Evolutionary conservation across 2,888 invertebrate genomes (phyloP).

Genomic region (Drosophila histrio): DNA sequence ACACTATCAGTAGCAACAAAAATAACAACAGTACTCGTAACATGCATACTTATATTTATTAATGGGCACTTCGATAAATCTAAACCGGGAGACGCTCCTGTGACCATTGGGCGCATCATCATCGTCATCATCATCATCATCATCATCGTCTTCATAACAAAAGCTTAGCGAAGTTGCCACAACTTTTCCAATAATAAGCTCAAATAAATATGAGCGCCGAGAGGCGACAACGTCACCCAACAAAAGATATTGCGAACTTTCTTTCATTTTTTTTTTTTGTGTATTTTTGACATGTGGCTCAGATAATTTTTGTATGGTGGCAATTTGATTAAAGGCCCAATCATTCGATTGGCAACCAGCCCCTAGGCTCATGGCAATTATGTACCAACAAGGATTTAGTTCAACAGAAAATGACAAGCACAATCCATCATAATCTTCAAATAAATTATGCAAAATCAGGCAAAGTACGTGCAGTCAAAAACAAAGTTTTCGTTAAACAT

Average conservation of each 20-base stretch:
- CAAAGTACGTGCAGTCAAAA: conserved; percentile 5
- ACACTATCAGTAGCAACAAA: conserved; percentile 11
- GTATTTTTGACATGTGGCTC: conserved; percentile 56
- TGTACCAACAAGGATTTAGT: conserved; percentile 33
- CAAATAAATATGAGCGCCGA: conserved; percentile 66
- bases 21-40: conserved; percentile 33
- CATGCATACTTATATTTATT: conserved; percentile 68
- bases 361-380: conserved; percentile 44
- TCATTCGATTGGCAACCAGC: conserved; percentile 36
- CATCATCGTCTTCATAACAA: conserved; percentile 71
- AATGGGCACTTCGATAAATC: conserved; percentile 71
- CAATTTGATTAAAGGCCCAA: conserved; percentile 61
- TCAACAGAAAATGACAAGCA: conserved; percentile 38
- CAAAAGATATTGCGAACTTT: conserved; percentile 49
- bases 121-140: conserved; percentile 30
- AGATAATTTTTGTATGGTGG: conserved; percentile 52
- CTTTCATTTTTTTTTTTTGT: background rate
- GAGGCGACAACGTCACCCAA: conserved; percentile 28
- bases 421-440: conserved; percentile 11
- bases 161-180: conserved; percentile 69
- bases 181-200: conserved; percentile 80
- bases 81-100: conserved; percentile 42
- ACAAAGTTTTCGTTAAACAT: conserved; percentile 1
- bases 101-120: conserved; percentile 32
- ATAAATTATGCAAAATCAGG: conserved; percentile 15